Base-by-base conservation (phyloP, 2,797 vertebrate species). In the Eurystomus glaucurus region DNA sequence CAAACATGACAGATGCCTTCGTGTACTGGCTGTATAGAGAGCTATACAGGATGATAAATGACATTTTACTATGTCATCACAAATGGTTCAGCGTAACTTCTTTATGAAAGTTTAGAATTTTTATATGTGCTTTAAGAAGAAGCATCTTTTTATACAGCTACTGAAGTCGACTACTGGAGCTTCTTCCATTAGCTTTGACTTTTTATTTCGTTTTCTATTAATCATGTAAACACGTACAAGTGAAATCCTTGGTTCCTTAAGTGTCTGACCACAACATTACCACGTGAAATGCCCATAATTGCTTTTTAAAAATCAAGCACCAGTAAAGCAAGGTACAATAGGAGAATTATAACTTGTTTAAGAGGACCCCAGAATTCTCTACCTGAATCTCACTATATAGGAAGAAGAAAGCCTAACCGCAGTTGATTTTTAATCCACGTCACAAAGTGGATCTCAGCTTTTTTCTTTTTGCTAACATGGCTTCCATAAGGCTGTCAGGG, bases 1-100 rank as follows among this genome's bases (percentile, higher is more conserved):
- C 93, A 93, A 90, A 88, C 78, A 77, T 97, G 95, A 97, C 94
- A 97, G 96, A 91, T 96, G 94, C 77, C 39, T 94, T 94, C 85
- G 84, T 91, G 86, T 93, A 66, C 81, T 97, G 94, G 60, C 85
- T 90, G 90, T 65, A 93, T 81, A 93, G 91, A 54, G 80, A 94
- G 69, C 78, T 85, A 26, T 87, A 71, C 25, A 86, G 76, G 90
- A 93, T 83, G 84, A 97, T 92, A 97, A 96, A 97, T 97, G 92
- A 66, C 68, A 80, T 66, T 94, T 97, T 84, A 93, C 79, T 85
- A 45, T 48, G 68, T 93, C 87, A 93, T 88, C 57, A 75, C 52
- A 86, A 96, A 75, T 85, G 45, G 69, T 61, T 95, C 62, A 48
- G 71, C 52, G 22, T 71, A 89, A 95, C 43, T 97, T 80, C 74